Base-by-base conservation (phyloP, 2,797 vertebrate genomes). In the Channallabes apus region DNA sequence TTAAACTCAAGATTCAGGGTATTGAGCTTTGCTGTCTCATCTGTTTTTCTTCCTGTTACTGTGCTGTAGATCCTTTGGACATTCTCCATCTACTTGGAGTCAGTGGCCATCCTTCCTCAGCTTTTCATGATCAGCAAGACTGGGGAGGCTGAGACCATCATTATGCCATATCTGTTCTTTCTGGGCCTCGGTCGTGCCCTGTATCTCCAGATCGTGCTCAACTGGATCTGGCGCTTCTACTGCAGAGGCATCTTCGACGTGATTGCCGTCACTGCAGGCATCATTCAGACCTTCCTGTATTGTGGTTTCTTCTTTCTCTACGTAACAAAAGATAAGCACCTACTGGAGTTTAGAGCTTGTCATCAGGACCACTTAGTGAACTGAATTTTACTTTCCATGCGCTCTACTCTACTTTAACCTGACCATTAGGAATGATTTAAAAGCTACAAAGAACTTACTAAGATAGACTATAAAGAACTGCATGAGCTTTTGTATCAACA, bases 81-180 rank as follows among this genome's bases (percentile, higher is more conserved):
- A 7, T 99, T 99, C 93, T 99, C 98, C 85, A 99, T 99, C 92
- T 99, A 99, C 90, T 91, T 99, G 87, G 98, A 99, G 90, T 99
- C 98, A 0, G 97, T 99, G 91, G 95, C 98, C 87, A 99, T 99
- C 93, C 95, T 99, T 59, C 98, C 98, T 3, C 98, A 99, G 88
- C 97, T 99, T 29, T 99, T 99, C 90, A 98, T 99, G 97, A 98
- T 99, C 93, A 99, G 98, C 91, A 99, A 99, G 96, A 99, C 98
- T 0, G 98, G 98, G 1, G 97, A 99, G 94, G 98, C 98, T 0
- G 98, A 99, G 94, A 99, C 97, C 93, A 99, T 99, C 95, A 99
- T 98, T 90, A 80, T 97, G 99, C 41, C 41, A 92, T 99, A 99
- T 88, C 96, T 99, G 92, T 99, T 99, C 94, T 99, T 98, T 93